A percentile compares a stretch with the other conserved stretches of the same genome.
These are phyloP conservation scores for Staurois parvus DNA, from an alignment of 2,797 vertebrate genomes.

Conservation along the genomic window DNA sequence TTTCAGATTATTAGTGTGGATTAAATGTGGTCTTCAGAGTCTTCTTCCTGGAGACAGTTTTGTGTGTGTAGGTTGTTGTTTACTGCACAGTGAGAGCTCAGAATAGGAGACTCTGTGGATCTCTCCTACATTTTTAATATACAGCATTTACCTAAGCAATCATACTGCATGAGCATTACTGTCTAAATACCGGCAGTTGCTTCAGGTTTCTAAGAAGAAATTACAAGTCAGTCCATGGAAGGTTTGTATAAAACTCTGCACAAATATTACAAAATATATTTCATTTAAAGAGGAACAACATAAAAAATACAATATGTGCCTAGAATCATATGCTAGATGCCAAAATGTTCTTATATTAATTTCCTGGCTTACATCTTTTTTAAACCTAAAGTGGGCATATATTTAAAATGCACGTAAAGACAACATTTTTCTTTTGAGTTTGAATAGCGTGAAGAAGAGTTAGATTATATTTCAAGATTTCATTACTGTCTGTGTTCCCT, in stretches of 20 bases:
- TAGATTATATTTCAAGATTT: too few relatives aligned
- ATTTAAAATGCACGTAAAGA: too few relatives aligned
- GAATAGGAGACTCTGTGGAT: neutral
- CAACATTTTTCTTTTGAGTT: too few relatives aligned
- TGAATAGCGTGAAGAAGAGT: too few relatives aligned
- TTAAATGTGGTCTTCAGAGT: neutral
- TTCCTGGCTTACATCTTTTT: too few relatives aligned
- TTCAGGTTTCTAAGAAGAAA: neutral
- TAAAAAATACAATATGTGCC: too few relatives aligned
- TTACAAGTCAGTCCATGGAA: neutral
- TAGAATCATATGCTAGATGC: neutral
- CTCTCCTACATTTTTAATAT: neutral
- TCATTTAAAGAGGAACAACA: neutral
- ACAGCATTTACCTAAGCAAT: neutral
- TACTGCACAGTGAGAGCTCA: conserved; percentile 1
- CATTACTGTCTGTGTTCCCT: too few relatives aligned
- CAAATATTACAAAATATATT: neutral
- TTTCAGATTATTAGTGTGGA: neutral
- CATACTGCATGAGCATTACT: neutral
- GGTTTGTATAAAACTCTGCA: too few relatives aligned
- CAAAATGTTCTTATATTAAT: neutral
- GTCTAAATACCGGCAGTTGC: neutral
- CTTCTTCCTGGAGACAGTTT: neutral
- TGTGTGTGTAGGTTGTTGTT: neutral
- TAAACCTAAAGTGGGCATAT: too few relatives aligned